Evolutionary conservation across 2,888 invertebrate genomes (phyloP).

Genomic region (Oscheius sp.): DNA sequence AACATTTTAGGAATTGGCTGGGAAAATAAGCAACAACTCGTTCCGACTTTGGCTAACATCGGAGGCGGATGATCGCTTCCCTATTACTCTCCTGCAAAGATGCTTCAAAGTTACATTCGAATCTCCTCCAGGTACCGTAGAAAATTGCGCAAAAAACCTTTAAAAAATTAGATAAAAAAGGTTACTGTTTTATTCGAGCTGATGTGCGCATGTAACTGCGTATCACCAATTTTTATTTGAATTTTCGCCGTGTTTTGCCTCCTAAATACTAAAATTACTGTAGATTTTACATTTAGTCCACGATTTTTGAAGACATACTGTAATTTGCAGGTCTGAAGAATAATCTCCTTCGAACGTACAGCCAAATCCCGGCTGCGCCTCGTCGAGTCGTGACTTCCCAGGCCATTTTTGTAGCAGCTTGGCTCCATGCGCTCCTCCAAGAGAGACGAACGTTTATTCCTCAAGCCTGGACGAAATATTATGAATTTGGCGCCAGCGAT

Average conservation of each 20-base stretch:
- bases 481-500: constrained; percentile 87
- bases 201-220: too few relatives aligned
- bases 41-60: constrained; percentile 87
- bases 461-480: constrained; percentile 86
- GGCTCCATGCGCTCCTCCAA: constrained; percentile 85
- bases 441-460: constrained; percentile 91
- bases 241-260: too few relatives aligned
- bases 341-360: constrained; percentile 75
- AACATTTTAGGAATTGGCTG: not conserved
- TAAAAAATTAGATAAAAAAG: too few relatives aligned
- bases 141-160: too few relatives aligned
- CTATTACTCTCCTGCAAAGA: constrained; percentile 53
- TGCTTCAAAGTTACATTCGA: constrained; percentile 67
- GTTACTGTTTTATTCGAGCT: too few relatives aligned
- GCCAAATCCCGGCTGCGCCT: constrained; percentile 47
- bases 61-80: constrained; percentile 78
- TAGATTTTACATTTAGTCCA: too few relatives aligned
- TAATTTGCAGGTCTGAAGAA: constrained; percentile 76
- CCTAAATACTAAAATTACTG: not conserved
- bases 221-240: too few relatives aligned
- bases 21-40: constrained; percentile 72
- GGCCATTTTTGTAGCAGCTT: constrained; percentile 81
- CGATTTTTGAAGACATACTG: not conserved
- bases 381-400: constrained; percentile 71
- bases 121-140: constrained; percentile 83